phyloP scores from a whole-genome alignment of 2,113 vertebrate genomes.

The Suricata suricatta region DNA sequence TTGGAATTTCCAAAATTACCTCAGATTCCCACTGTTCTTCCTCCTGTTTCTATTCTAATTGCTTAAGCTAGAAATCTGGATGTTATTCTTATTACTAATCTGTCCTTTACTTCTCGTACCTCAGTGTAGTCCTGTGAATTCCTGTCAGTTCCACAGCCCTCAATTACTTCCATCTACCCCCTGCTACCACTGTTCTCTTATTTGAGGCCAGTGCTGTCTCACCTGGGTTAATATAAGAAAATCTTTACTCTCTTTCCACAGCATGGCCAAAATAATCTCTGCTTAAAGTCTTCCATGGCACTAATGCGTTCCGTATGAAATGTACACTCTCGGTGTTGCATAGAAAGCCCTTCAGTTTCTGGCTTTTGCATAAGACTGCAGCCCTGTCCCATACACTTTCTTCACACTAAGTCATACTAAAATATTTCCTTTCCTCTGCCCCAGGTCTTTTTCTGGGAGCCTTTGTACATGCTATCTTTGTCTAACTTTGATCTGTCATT shows the following conservation, averaged over 20 bases:
- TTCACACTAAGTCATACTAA: not conserved
- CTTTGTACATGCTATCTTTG: not conserved
- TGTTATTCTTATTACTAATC: not conserved
- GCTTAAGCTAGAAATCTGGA: not conserved
- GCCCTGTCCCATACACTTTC: not conserved
- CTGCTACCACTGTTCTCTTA: not conserved
- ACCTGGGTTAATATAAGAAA: not conserved
- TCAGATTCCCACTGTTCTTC: not conserved
- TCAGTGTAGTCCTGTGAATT: not conserved
- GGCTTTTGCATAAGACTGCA: not conserved
- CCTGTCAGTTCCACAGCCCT: not conserved
- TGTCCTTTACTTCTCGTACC: not conserved
- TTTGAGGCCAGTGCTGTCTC: not conserved
- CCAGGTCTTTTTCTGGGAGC: not conserved
- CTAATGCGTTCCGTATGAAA: not conserved
- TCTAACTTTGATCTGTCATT: not conserved
- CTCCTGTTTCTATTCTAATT: not conserved
- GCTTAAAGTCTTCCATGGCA: not conserved
- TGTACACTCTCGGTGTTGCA: not conserved
- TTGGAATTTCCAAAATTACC: not conserved
- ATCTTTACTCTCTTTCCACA: not conserved
- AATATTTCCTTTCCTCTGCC: not conserved
- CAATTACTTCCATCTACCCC: not conserved
- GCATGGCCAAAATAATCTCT: not conserved
- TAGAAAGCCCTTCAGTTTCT: not conserved